Percentiles rank a stretch among this genome's conserved stretches.
These are phyloP conservation scores for Chrysomallon squamiferum DNA, from an alignment of 1,140 invertebrate genomes.

Conservation along the genomic window DNA sequence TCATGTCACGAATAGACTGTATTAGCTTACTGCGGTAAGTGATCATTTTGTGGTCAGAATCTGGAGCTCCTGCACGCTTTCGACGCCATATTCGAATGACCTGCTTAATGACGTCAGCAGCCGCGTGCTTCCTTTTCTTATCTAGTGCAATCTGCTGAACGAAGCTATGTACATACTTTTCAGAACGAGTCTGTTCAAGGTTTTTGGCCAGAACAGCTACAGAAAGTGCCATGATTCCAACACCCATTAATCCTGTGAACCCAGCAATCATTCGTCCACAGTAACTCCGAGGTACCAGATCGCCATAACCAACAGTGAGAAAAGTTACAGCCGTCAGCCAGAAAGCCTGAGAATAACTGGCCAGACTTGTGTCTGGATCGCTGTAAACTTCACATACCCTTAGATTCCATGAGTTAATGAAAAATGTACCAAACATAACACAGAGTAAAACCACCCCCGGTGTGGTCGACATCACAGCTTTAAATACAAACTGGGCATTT, in stretches of 20 bases:
- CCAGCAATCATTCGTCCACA: constrained; percentile 58
- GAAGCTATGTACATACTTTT: constrained; percentile 57
- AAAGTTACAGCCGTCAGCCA: constrained; percentile 62
- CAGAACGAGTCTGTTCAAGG: constrained; percentile 57
- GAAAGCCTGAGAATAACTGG: constrained; percentile 45
- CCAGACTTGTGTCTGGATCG: constrained; percentile 19
- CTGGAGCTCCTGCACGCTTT: constrained; percentile 21
- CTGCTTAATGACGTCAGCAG: constrained; percentile 51
- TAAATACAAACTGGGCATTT: constrained; percentile 60
- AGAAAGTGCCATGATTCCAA: constrained; percentile 58
- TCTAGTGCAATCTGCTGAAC: constrained; percentile 49
- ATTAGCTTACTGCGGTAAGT: constrained; percentile 40
- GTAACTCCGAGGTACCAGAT: constrained; percentile 56
- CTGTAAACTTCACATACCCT: constrained; percentile 44
- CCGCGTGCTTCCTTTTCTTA: constrained; percentile 43
- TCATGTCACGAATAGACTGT: constrained; percentile 43
- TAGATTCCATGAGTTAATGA: constrained; percentile 55
- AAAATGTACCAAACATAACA: constrained; percentile 48
- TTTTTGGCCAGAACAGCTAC: constrained; percentile 61
- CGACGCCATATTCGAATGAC: constrained; percentile 41
- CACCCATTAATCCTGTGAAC: constrained; percentile 56
- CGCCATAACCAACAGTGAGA: constrained; percentile 59
- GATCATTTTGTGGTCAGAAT: constrained; percentile 24
- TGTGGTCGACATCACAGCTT: constrained; percentile 57
- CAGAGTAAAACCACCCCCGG: constrained; percentile 49